Percentiles rank a stretch among this genome's conserved stretches.
Conservation (phyloP, 1,140 invertebrate genomes). For the Psilanteris sp. region DNA sequence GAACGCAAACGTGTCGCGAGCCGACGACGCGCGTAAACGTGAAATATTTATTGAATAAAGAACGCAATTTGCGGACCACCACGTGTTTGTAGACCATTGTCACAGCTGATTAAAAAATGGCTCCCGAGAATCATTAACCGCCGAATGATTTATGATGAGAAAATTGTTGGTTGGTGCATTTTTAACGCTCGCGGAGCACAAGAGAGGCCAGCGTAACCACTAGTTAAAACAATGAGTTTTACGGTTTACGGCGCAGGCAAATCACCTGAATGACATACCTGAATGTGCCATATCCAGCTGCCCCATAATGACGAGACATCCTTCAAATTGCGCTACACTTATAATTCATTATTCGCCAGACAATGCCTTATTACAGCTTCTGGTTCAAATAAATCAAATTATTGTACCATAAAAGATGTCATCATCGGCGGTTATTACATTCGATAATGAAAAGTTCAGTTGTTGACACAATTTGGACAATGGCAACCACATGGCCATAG, state of each 20-base stretch:
- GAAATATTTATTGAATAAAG: too few relatives aligned
- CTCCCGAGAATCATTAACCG: constrained; percentile 19
- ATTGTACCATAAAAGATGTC: too few relatives aligned
- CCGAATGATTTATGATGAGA: constrained; percentile 48
- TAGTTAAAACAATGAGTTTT: constrained; percentile 59
- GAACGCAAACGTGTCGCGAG: too few relatives aligned
- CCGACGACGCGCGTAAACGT: not conserved
- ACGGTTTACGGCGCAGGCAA: constrained; percentile 42
- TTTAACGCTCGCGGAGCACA: constrained; percentile 6
- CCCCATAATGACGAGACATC: constrained; percentile 18
- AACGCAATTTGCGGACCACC: too few relatives aligned
- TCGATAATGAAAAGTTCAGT: too few relatives aligned
- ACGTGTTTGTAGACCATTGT: constrained; percentile 35
- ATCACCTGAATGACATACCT: constrained; percentile 43
- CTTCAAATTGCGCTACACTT: constrained; percentile 14
- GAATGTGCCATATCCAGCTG: constrained; percentile 19
- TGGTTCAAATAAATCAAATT: too few relatives aligned
- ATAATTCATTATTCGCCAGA: constrained; percentile 17
- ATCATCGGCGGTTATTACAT: too few relatives aligned
- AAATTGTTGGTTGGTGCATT: constrained; percentile 21
- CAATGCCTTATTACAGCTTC: constrained; percentile 37
- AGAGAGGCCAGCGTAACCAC: constrained; percentile 10
- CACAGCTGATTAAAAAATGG: constrained; percentile 30
- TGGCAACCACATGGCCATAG: too few relatives aligned
- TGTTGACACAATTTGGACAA: too few relatives aligned